Evolutionary conservation across 1,140 invertebrate genomes (phyloP).

Genomic region (Pogonomyrmex barbatus): DNA sequence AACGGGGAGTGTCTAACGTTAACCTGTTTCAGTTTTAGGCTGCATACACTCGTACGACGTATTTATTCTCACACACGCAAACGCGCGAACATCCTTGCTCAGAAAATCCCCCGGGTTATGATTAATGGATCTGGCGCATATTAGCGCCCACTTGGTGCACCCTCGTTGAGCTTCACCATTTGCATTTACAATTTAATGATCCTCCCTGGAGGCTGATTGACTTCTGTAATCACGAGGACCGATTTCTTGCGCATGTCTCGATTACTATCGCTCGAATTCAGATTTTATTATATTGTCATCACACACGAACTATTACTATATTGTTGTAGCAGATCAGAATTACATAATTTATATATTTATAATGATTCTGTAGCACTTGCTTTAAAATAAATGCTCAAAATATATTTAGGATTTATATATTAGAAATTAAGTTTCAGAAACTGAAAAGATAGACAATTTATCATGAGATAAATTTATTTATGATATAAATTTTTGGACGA

Average conservation of each 20-base stretch:
- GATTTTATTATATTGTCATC: not conserved
- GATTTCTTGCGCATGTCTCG: conserved; percentile 52
- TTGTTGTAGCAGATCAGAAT: not conserved
- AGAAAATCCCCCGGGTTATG: conserved; percentile 79
- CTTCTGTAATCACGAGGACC: conserved; percentile 69
- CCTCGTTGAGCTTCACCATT: conserved; percentile 70
- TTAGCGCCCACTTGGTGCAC: conserved; percentile 82
- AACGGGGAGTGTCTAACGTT: conserved; percentile 77
- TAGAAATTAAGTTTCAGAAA: not conserved
- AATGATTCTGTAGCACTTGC: not conserved
- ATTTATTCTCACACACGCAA: conserved; percentile 32
- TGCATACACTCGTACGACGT: conserved; percentile 39
- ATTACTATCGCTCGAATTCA: conserved; percentile 10
- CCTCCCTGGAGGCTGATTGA: conserved; percentile 81
- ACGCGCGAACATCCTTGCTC: conserved; percentile 19
- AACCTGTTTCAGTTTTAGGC: conserved; percentile 81
- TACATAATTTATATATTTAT: conserved; percentile 12
- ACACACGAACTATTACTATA: not conserved
- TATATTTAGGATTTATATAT: not conserved
- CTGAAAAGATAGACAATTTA: not conserved
- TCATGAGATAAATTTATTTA: not conserved
- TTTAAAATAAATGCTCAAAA: conserved; percentile 2
- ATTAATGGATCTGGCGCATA: conserved; percentile 83
- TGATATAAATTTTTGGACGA: conserved; percentile 15
- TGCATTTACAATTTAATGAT: conserved; percentile 84